These are phyloP conservation scores for Campylomormyrus numenius DNA, from an alignment of 2,113 vertebrate genomes.

Conservation along the genomic window DNA sequence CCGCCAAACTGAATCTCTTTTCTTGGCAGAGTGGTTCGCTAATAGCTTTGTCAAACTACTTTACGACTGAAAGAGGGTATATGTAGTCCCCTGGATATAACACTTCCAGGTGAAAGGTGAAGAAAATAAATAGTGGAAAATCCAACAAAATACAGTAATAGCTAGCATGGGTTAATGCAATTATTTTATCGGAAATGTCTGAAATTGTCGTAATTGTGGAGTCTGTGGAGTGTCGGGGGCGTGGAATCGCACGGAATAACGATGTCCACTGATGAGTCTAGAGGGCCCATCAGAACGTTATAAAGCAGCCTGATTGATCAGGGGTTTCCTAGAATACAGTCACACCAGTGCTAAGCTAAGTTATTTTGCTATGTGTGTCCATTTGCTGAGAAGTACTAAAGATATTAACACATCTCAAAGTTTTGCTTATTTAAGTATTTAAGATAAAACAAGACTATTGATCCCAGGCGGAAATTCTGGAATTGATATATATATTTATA, in stretches of 20 bases:
- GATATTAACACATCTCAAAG: background rate
- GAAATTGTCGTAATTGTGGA: background rate
- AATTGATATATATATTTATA: background rate
- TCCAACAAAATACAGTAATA: background rate
- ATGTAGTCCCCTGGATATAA: too few species aligned
- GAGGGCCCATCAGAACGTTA: background rate
- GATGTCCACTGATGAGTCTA: background rate
- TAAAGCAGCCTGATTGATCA: background rate
- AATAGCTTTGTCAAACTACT: background rate
- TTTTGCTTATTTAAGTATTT: background rate
- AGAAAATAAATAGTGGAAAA: background rate
- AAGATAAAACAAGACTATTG: background rate
- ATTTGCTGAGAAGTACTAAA: background rate
- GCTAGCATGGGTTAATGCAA: background rate
- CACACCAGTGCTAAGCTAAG: background rate
- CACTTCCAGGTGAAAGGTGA: background rate
- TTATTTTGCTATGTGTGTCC: background rate
- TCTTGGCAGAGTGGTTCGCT: background rate
- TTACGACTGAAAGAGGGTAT: background rate
- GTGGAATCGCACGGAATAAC: background rate
- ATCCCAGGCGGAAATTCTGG: too few species aligned
- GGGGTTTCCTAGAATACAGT: background rate
- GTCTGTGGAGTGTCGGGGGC: background rate
- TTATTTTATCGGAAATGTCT: conserved; percentile 2
- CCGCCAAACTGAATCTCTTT: background rate